Evolutionary conservation across 2,113 vertebrate genomes (phyloP), one percentile per base, ranked within the genome.

Genomic region (Pterocles orientalis): DNA sequence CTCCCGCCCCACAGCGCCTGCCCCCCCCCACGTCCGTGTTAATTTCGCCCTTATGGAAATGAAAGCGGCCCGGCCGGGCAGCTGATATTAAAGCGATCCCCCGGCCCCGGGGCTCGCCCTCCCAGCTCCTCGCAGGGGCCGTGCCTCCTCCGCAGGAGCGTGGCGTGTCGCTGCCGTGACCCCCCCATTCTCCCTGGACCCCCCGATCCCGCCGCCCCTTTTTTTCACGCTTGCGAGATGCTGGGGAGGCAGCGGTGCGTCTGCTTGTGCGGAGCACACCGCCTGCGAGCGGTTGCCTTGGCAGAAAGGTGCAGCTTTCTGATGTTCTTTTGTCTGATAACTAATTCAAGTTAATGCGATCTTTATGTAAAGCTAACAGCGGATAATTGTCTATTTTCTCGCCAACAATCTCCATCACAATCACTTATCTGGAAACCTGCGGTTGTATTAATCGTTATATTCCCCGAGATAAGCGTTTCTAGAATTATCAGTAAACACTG

Each of bases 331-430:
- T 98, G 98, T 98, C 98, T 98, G 98, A 98, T 98, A 98, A 98
- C 98, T 98, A 98, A 98, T 98, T 98, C 97, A 98, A 98, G 98
- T 98, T 98, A 98, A 98, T 98, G 98, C 97, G 98, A 98, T 98
- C 98, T 98, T 98, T 98, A 98, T 98, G 98, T 97, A 98, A 98
- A 98, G 98, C 98, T 98, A 98, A 98, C 98, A 98, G 98, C 98
- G 98, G 98, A 98, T 98, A 98, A 98, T 98, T 98, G 98, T 98
- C 98, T 98, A 98, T 98, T 98, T 98, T 98, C 98, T 98, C 97
- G 97, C 98, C 98, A 98, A 98, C 98, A 98, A 97, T 98, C 98
- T 98, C 98, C 98, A 98, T 98, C 98, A 98, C 98, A 98, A 98
- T 98, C 98, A 98, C 98, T 98, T 98, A 98, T 98, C 97, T 98